Percentiles rank a stretch among this genome's conserved stretches.
Conservation (phyloP, 2,888 invertebrate genomes). For the Carabus problematicus region DNA sequence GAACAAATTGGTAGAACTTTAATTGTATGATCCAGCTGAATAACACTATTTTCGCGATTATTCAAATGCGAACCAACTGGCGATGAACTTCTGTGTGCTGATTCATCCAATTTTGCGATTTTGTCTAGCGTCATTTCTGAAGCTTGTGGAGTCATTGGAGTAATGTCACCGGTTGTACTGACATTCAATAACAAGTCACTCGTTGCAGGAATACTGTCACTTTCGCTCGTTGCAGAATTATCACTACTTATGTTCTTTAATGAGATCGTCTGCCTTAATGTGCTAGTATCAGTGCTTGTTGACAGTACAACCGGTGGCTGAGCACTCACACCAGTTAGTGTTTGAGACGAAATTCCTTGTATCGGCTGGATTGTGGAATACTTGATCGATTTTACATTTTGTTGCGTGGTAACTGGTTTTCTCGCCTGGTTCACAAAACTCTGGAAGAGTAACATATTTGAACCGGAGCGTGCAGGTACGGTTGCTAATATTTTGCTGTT, state of each 20-base stretch:
- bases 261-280: conserved; percentile 56
- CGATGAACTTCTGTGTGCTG: conserved; percentile 11
- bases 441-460: conserved; percentile 71
- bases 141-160: conserved; percentile 8
- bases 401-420: conserved; percentile 64
- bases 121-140: conserved; percentile 10
- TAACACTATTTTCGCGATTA: conserved; percentile 20
- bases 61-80: conserved; percentile 13
- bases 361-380: conserved; percentile 59
- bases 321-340: conserved; percentile 56
- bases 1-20: conserved; percentile 33
- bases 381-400: conserved; percentile 67
- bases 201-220: conserved; percentile 45
- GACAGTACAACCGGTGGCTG: conserved; percentile 59
- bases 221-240: conserved; percentile 21
- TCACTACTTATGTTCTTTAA: conserved; percentile 55
- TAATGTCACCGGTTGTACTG: conserved; percentile 17
- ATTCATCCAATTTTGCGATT: conserved; percentile 23
- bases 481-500: conserved; percentile 67
- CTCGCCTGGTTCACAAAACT: conserved; percentile 72
- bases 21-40: conserved; percentile 25
- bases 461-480: conserved; percentile 62
- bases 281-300: conserved; percentile 55
- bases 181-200: conserved; percentile 41
- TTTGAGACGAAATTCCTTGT: conserved; percentile 58